Evolutionary conservation across 2,888 invertebrate species (phyloP).

Genomic region (Andrena praecox): DNA sequence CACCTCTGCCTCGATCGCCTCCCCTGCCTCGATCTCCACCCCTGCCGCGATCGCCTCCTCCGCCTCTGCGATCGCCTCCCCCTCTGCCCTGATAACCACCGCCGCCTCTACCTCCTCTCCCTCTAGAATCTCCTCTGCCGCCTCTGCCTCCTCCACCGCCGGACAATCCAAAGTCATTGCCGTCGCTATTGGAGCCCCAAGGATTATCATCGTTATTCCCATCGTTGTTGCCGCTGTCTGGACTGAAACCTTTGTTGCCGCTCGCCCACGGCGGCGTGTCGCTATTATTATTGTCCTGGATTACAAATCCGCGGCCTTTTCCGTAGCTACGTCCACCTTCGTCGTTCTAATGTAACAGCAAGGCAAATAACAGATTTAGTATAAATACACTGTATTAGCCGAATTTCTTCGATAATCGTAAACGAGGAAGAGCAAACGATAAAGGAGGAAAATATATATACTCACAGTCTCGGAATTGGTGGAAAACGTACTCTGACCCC

Average conservation of each 20-base stretch:
- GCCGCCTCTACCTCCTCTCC: background rate
- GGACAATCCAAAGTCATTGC: background rate
- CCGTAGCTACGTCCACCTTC: slow-evolving; percentile 65
- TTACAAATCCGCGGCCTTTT: slow-evolving; percentile 74
- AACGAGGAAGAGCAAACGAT: background rate
- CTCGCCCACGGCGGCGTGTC: slow-evolving; percentile 2
- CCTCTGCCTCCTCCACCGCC: slow-evolving; percentile 9
- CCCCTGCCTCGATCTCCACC: slow-evolving; percentile 4
- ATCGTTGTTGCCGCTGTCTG: slow-evolving; percentile 1
- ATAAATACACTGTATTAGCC: background rate
- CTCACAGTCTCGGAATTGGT: slow-evolving; percentile 18
- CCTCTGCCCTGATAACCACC: slow-evolving; percentile 48
- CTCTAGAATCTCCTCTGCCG: background rate
- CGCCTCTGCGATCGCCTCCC: background rate
- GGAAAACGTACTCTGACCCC: background rate
- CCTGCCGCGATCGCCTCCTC: background rate
- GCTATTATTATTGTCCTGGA: slow-evolving; percentile 44
- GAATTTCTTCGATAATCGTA: background rate
- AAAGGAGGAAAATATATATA: background rate
- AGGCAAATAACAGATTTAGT: background rate
- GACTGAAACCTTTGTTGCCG: slow-evolving; percentile 11
- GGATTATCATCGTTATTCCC: slow-evolving; percentile 18
- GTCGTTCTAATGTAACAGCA: slow-evolving; percentile 55
- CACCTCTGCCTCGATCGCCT: slow-evolving; percentile 43
- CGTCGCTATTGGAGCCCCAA: background rate